Percentiles rank a stretch among this genome's conserved stretches.
phyloP scores from a whole-genome alignment of 64 coral and sea anemone species.

The Actinia equina region DNA sequence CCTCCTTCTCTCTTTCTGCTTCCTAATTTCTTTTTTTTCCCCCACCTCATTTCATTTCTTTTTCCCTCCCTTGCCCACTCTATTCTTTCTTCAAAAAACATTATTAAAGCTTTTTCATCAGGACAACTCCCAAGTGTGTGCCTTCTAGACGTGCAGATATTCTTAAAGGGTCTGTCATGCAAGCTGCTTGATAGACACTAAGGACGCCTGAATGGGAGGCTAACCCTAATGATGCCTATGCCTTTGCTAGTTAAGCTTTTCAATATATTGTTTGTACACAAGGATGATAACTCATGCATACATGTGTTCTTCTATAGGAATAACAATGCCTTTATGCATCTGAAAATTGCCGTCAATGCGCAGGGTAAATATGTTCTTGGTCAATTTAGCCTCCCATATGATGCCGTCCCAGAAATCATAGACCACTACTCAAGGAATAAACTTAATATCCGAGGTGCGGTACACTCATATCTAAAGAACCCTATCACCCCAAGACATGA shows the following conservation, averaged over 20 bases:
- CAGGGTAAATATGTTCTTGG: slow-evolving; percentile 81
- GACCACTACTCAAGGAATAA: slow-evolving; percentile 87
- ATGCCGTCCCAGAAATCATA: slow-evolving; percentile 87
- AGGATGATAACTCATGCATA: not conserved
- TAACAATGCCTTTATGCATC: slow-evolving; percentile 86
- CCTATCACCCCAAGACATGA: slow-evolving; percentile 56
- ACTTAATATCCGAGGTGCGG: slow-evolving; percentile 90
- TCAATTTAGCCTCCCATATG: slow-evolving; percentile 96
- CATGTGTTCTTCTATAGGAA: slow-evolving; percentile 56
- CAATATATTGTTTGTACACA: too few relatives aligned
- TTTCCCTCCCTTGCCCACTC: too few relatives aligned
- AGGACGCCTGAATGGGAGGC: too few relatives aligned
- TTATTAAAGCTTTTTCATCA: too few relatives aligned
- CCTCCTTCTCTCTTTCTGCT: not conserved
- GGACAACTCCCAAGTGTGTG: too few relatives aligned
- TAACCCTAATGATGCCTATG: too few relatives aligned
- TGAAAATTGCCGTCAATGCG: slow-evolving; percentile 63
- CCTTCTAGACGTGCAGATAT: too few relatives aligned
- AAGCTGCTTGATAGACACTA: too few relatives aligned
- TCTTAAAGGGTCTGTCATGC: too few relatives aligned
- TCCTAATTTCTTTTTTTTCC: not conserved
- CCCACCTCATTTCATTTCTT: too few relatives aligned
- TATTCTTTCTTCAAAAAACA: too few relatives aligned
- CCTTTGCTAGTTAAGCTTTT: too few relatives aligned
- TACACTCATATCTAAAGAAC: slow-evolving; percentile 80